Evolutionary conservation across 2,888 invertebrate genomes (phyloP).

Genomic region (Ganaspis brasiliensis): DNA sequence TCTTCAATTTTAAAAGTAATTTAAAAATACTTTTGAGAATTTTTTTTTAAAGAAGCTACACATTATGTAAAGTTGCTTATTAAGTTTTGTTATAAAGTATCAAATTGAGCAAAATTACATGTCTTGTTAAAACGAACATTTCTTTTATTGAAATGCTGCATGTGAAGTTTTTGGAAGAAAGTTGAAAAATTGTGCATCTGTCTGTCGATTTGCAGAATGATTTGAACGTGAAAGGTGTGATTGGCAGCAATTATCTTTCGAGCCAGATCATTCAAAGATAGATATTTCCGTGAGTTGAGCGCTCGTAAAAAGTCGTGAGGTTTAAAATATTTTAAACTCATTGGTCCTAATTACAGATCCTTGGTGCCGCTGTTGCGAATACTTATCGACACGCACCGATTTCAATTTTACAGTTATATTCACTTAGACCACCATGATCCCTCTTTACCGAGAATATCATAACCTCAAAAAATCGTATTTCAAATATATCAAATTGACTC

Average conservation of each 20-base stretch:
- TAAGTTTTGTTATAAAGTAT: too few species aligned
- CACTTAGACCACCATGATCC: constrained; percentile 12
- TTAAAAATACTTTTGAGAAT: too few species aligned
- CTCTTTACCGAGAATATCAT: neutral
- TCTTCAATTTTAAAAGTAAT: too few species aligned
- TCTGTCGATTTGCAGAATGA: neutral
- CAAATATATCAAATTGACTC: too few species aligned
- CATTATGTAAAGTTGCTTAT: too few species aligned
- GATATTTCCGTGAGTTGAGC: constrained; percentile 39
- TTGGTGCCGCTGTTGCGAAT: constrained; percentile 39
- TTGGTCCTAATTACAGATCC: constrained; percentile 49
- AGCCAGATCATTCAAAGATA: constrained; percentile 37
- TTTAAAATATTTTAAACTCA: constrained; percentile 42
- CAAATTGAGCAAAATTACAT: too few species aligned
- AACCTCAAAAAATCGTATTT: neutral
- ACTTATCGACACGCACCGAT: constrained; percentile 37
- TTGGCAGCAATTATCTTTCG: constrained; percentile 23
- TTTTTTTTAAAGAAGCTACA: too few species aligned
- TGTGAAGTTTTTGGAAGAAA: neutral
- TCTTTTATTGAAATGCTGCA: neutral
- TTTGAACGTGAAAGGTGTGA: constrained; percentile 12
- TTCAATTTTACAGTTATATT: constrained; percentile 40
- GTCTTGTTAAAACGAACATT: too few species aligned
- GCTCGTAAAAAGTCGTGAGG: constrained; percentile 48
- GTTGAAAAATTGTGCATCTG: neutral